These are phyloP conservation scores for Polia nebulosa DNA, from an alignment of 2,888 invertebrate species.

Conservation along the genomic window DNA sequence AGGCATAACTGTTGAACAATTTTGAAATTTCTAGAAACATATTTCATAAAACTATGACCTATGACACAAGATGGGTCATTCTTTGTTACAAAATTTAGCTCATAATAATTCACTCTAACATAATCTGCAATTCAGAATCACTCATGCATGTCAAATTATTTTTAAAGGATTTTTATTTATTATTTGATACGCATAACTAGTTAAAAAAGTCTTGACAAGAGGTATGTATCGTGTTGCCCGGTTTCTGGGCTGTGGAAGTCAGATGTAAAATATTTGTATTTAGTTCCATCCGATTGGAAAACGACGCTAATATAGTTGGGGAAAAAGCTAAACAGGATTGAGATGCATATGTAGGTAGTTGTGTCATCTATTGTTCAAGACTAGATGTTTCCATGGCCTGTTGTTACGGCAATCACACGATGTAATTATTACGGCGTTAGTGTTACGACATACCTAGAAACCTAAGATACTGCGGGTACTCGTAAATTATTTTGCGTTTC, in stretches of 20 bases:
- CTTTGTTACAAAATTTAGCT: conserved; percentile 17
- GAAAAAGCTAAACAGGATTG: background rate
- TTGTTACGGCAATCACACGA: conserved; percentile 63
- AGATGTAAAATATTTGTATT: background rate
- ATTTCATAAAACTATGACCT: conserved; percentile 17
- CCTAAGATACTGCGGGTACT: conserved; percentile 8
- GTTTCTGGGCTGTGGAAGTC: background rate
- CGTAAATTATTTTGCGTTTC: conserved; percentile 6
- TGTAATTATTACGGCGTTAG: conserved; percentile 61
- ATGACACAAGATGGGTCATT: conserved; percentile 12
- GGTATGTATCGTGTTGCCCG: background rate
- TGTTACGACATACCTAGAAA: conserved; percentile 38
- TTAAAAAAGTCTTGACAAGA: background rate
- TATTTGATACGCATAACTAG: conserved; percentile 35
- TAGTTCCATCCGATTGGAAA: background rate
- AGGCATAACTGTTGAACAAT: background rate
- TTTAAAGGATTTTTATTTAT: conserved; percentile 8
- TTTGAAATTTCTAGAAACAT: background rate
- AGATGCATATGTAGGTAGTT: conserved; percentile 19
- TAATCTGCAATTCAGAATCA: conserved; percentile 29
- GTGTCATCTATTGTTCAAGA: conserved; percentile 56
- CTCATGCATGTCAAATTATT: conserved; percentile 1
- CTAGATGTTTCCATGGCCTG: conserved; percentile 61
- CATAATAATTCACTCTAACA: conserved; percentile 12
- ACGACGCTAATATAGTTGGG: background rate